Conservation (phyloP, 2,888 invertebrate genomes). For the Standfussiana lucernea region DNA sequence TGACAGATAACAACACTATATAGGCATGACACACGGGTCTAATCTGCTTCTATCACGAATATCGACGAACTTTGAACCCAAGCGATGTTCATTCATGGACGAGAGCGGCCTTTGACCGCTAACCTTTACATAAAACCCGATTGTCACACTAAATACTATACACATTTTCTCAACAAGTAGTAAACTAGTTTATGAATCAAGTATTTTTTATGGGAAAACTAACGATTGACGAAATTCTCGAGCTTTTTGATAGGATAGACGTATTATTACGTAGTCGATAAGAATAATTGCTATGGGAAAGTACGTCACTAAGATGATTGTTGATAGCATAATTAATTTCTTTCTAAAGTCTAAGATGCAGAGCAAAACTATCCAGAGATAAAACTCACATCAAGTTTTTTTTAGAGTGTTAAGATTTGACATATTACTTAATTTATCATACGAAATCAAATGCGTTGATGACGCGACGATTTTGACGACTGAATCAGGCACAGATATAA, state of each 20-base stretch:
- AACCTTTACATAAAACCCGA: constrained; percentile 45
- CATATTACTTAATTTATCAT: neutral
- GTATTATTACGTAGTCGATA: neutral
- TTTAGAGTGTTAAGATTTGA: neutral
- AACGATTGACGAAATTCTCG: constrained; percentile 23
- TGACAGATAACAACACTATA: neutral
- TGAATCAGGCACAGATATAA: constrained; percentile 15
- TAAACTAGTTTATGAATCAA: constrained; percentile 45
- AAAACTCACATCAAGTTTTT: neutral
- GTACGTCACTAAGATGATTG: neutral
- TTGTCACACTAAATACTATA: constrained; percentile 39
- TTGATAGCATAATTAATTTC: constrained; percentile 4
- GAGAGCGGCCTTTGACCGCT: constrained; percentile 44
- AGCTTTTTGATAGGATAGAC: neutral
- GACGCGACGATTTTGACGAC: neutral
- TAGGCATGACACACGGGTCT: constrained; percentile 6
- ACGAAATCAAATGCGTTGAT: neutral
- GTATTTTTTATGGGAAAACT: constrained; percentile 26
- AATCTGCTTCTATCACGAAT: constrained; percentile 24
- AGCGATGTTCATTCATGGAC: constrained; percentile 51
- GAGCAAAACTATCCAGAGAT: neutral
- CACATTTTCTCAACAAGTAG: constrained; percentile 29
- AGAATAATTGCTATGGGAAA: neutral
- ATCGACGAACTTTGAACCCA: constrained; percentile 39
- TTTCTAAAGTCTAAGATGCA: neutral